Base-by-base conservation (phyloP, 2,113 vertebrate species). In the Podarcis raffonei region DNA sequence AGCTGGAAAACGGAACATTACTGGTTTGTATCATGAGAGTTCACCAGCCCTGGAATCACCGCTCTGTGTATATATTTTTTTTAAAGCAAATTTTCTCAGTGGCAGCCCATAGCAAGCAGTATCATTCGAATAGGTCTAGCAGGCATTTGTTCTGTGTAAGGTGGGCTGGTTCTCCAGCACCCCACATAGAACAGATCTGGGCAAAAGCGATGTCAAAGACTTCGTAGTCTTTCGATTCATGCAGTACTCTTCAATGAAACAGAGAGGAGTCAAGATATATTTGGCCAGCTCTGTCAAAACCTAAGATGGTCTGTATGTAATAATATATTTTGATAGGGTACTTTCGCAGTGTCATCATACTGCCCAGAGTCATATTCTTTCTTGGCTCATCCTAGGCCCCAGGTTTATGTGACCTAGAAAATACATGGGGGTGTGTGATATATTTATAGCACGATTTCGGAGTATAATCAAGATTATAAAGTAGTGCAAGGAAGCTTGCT, bases 401-500 rank as follows among this genome's bases (percentile, higher is more conserved):
- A 80, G 91, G 95, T 96, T 96, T 95, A 93, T 96, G 90, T 96
- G 97, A 97, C 96, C 96, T 95, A 97, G 96, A 95, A 96, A 97
- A 96, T 94, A 96, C 94, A 95, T 89, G 91, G 90, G 94, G 86
- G 93, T 94, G 92, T 72, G 88, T 85, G 68, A 66, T 95, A 83
- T 97, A 97, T 97, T 97, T 97, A 97, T 97, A 97, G 96, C 90
- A 88, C 85, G 93, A 95, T 92, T 93, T 95, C 95, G 96, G 95
- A 95, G 93, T 96, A 96, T 90, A 86, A 94, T 88, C 91, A 95
- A 96, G 93, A 87, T 90, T 93, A 93, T 91, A 95, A 91, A 90
- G 27, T 93, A 39, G 82, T 94, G 87, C 15, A 91, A 48, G 87
- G 84, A 95, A 93, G 82, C 89, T 62, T 84, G 53, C 86, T 91